Conservation (phyloP, 2,888 invertebrate species). For the Muscina levida region DNA sequence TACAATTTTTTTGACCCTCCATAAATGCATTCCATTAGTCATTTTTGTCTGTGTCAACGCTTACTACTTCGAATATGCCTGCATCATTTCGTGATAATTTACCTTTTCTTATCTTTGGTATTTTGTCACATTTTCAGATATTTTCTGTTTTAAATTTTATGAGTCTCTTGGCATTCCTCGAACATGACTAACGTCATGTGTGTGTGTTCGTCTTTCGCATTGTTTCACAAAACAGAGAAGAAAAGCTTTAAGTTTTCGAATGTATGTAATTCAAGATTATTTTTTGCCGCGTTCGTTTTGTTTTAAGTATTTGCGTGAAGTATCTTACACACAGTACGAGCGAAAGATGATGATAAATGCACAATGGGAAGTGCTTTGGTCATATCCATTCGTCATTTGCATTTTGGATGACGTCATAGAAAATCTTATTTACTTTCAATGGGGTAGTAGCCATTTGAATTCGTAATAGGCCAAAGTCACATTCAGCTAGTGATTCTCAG, state of each 20-base stretch:
- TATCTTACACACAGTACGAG: slow-evolving; percentile 21
- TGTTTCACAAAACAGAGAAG: neutral
- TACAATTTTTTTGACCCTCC: too few species aligned
- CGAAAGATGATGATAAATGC: slow-evolving; percentile 8
- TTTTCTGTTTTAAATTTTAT: neutral
- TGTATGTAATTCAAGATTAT: slow-evolving; percentile 3
- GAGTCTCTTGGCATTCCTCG: slow-evolving; percentile 1
- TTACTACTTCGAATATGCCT: neutral
- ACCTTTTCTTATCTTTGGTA: slow-evolving; percentile 15
- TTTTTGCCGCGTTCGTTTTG: neutral
- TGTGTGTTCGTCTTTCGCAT: neutral
- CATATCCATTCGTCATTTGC: slow-evolving; percentile 7
- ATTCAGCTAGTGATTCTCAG: too few species aligned
- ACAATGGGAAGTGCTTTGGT: neutral
- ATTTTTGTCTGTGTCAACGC: neutral
- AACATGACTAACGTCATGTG: slow-evolving; percentile 21
- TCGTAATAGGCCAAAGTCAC: neutral
- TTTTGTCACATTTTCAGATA: slow-evolving; percentile 13
- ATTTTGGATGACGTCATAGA: slow-evolving; percentile 39
- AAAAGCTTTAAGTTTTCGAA: neutral
- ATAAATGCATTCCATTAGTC: neutral
- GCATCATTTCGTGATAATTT: slow-evolving; percentile 6
- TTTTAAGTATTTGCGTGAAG: slow-evolving; percentile 26
- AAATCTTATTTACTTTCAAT: slow-evolving; percentile 3
- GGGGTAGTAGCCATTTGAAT: neutral